These are phyloP conservation scores for Muntiacus muntjak DNA, from an alignment of 2,113 vertebrate species.

Conservation along the genomic window DNA sequence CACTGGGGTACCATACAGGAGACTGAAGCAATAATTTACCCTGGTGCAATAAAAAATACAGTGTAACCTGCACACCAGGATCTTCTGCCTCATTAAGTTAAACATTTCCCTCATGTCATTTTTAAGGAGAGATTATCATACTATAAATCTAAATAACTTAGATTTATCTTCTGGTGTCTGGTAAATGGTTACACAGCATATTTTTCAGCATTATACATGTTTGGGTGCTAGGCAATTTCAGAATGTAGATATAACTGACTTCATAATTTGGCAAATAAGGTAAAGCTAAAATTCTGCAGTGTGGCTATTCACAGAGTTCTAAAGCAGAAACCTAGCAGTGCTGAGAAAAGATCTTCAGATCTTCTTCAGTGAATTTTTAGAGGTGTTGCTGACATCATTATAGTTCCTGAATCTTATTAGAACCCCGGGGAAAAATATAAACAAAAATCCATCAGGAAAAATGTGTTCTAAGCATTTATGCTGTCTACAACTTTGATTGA, in stretches of 20 bases:
- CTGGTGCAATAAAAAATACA: constrained; percentile 48
- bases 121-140: constrained; percentile 28
- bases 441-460: constrained; percentile 10
- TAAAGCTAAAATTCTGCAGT: not conserved
- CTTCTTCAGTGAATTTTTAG: not conserved
- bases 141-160: constrained; percentile 55
- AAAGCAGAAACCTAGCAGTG: not conserved
- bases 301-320: not conserved
- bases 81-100: constrained; percentile 61
- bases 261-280: not conserved
- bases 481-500: not conserved
- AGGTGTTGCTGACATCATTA: not conserved
- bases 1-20: constrained; percentile 53
- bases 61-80: constrained; percentile 43
- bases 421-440: not conserved
- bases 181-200: constrained; percentile 1
- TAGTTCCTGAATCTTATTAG: not conserved
- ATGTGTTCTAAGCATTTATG: not conserved
- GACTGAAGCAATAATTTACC: constrained; percentile 60
- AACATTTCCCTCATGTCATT: constrained; percentile 54
- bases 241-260: constrained; percentile 19
- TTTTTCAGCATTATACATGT: constrained; percentile 10
- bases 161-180: constrained; percentile 24
- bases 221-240: not conserved
- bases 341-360: not conserved